Conservation (phyloP, 2,888 invertebrate species). For the Sialis lutaria region DNA sequence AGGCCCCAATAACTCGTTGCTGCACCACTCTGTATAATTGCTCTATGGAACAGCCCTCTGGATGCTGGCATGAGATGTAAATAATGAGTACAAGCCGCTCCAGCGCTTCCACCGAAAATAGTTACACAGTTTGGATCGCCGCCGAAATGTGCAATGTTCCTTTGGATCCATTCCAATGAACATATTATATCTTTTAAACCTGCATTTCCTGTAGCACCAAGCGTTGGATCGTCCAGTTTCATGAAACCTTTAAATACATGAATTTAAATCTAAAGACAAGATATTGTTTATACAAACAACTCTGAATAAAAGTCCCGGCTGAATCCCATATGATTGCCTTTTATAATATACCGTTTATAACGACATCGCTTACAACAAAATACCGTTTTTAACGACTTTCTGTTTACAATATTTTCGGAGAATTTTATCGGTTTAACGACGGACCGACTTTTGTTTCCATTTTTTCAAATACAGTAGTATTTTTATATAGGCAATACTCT, state of each 20-base stretch:
- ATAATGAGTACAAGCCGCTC: neutral
- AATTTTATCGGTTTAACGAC: too few relatives aligned
- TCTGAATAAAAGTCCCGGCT: too few relatives aligned
- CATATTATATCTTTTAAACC: neutral
- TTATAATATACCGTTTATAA: too few relatives aligned
- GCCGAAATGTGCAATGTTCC: neutral
- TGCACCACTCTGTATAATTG: neutral
- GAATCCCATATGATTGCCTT: too few relatives aligned
- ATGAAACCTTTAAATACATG: neutral
- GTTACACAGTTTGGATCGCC: neutral
- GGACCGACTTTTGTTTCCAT: too few relatives aligned
- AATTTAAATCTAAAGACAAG: too few relatives aligned
- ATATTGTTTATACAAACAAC: too few relatives aligned
- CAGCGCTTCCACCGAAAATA: neutral
- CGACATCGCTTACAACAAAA: too few relatives aligned
- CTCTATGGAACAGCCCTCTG: neutral
- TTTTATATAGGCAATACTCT: too few relatives aligned
- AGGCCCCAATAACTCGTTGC: neutral
- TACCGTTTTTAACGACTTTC: too few relatives aligned
- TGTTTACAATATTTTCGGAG: too few relatives aligned
- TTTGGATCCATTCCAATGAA: neutral
- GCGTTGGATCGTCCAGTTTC: neutral
- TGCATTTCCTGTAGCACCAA: neutral
- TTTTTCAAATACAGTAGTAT: too few relatives aligned
- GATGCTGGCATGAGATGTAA: neutral